Conservation (phyloP, 1,140 invertebrate genomes). For the Sweltsa coloradensis region DNA sequence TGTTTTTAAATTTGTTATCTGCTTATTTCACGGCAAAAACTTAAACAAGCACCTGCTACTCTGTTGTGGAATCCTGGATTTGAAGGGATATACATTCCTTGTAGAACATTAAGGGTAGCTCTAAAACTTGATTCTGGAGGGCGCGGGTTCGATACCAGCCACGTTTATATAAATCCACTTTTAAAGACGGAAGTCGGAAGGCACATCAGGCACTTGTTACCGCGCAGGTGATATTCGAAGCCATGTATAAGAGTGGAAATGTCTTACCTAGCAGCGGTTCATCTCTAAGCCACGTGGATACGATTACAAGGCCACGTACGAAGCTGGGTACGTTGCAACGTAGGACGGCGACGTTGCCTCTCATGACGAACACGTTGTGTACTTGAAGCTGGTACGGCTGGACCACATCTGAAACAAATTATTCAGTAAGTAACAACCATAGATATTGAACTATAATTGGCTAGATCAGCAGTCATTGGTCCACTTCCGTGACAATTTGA, state of each 20-base stretch:
- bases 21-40: no score
- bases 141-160: neutral
- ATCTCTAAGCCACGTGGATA: conserved; percentile 33
- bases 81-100: no score
- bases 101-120: no score
- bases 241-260: neutral
- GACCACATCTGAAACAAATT: conserved; percentile 12
- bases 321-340: conserved; percentile 34
- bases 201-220: neutral
- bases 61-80: no score
- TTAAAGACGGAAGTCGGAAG: no score
- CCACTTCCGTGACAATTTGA: no score
- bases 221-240: neutral
- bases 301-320: conserved; percentile 32
- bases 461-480: no score
- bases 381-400: conserved; percentile 30
- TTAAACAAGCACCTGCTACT: no score
- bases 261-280: conserved; percentile 13
- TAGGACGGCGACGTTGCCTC: conserved; percentile 37
- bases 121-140: no score
- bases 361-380: conserved; percentile 32
- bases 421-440: no score
- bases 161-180: neutral
- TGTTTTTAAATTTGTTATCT: no score
- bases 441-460: no score